These are phyloP conservation scores for Agelas oroides DNA, from an alignment of 37 sponge, comb jelly and placozoan species.

Conservation along the genomic window DNA sequence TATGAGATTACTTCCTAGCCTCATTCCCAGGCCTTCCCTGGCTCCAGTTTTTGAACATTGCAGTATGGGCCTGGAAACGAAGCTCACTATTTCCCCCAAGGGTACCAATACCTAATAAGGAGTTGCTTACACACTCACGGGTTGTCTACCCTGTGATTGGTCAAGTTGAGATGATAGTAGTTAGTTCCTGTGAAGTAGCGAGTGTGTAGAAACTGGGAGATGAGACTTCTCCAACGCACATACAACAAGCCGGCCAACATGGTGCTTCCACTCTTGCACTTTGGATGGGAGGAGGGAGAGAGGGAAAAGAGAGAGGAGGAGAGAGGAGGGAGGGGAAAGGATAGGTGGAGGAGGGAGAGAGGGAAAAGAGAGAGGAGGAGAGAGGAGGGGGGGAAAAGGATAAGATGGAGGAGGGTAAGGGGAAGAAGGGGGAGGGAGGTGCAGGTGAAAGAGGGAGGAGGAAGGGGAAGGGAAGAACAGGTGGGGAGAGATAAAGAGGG, in stretches of 20 bases:
- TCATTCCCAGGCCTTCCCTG: no score
- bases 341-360: no score
- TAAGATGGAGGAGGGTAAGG: not conserved
- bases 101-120: no score
- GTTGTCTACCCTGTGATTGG: slow-evolving; percentile 68
- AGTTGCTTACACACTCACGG: slow-evolving; percentile 57
- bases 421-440: not conserved
- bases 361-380: not conserved
- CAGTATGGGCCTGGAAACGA: no score
- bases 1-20: no score
- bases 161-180: slow-evolving; percentile 74
- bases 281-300: not conserved
- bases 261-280: slow-evolving; percentile 78
- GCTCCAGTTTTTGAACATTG: no score
- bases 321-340: no score
- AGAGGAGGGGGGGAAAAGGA: not conserved
- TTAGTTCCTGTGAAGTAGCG: slow-evolving; percentile 62
- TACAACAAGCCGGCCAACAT: slow-evolving; percentile 70
- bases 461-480: not conserved
- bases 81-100: no score
- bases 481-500: not conserved
- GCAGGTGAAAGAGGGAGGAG: no score
- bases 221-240: slow-evolving; percentile 69
- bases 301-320: no score
- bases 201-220: slow-evolving; percentile 58